Evolutionary conservation across 35 echinoderm and acorn worm genomes (phyloP).

Genomic region (Chiridota heheva): DNA sequence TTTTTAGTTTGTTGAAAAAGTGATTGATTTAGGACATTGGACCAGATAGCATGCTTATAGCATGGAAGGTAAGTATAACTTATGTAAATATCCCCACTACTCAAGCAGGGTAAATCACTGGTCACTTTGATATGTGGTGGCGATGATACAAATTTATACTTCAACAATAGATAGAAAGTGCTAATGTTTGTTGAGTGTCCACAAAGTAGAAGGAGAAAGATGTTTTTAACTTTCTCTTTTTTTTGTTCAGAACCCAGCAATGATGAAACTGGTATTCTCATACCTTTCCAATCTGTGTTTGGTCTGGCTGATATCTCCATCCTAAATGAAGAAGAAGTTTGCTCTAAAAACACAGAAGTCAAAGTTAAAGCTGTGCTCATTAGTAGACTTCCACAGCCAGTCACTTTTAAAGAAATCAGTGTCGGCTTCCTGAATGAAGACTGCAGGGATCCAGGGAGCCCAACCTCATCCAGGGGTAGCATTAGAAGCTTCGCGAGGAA

Average conservation of each 20-base stretch:
- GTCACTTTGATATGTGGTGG: too few relatives aligned
- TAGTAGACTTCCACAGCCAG: constrained; percentile 55
- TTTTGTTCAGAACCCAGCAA: background rate
- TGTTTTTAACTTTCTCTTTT: background rate
- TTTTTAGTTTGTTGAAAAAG: too few relatives aligned
- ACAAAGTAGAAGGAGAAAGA: too few relatives aligned
- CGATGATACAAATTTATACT: too few relatives aligned
- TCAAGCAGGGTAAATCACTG: too few relatives aligned
- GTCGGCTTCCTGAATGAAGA: constrained; percentile 32
- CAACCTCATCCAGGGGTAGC: constrained; percentile 28
- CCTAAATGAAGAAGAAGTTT: background rate
- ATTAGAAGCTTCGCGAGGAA: constrained; percentile 16
- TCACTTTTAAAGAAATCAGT: constrained; percentile 41
- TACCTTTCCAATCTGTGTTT: constrained; percentile 39
- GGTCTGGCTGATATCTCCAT: constrained; percentile 19
- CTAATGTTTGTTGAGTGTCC: too few relatives aligned
- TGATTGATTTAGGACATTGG: too few relatives aligned
- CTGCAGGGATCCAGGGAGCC: constrained; percentile 22
- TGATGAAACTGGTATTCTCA: constrained; percentile 10
- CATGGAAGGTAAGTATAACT: too few relatives aligned
- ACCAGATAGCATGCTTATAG: too few relatives aligned
- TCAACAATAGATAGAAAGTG: too few relatives aligned
- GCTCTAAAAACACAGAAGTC: constrained; percentile 31
- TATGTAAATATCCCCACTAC: too few relatives aligned
- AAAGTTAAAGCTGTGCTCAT: constrained; percentile 48